These are phyloP conservation scores for Sorex fumeus DNA, from an alignment of 2,113 vertebrate species.

Conservation along the genomic window DNA sequence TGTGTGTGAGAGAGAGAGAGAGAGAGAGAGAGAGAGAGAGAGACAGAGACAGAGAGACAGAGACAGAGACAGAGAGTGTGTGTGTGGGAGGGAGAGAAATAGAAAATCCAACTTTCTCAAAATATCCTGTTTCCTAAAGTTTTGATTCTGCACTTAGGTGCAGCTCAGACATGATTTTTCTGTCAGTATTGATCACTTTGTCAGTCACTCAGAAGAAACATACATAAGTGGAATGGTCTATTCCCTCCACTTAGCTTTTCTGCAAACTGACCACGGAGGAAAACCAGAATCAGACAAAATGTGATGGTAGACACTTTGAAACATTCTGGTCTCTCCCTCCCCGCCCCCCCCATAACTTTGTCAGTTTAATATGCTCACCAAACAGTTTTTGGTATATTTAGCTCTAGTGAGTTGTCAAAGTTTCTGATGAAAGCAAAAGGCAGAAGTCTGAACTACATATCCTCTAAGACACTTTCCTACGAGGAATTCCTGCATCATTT, in stretches of 20 bases:
- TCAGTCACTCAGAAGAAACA: neutral
- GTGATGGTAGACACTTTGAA: neutral
- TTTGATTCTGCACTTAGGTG: neutral
- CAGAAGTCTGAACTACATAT: neutral
- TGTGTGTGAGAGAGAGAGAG: too few species aligned
- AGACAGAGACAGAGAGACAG: too few species aligned
- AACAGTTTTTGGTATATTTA: slow-evolving; percentile 55
- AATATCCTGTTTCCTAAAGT: neutral
- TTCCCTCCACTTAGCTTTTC: neutral
- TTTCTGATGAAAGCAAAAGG: slow-evolving; percentile 52
- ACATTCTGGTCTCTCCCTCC: slow-evolving; percentile 54
- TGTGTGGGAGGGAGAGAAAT: neutral
- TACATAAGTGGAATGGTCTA: neutral
- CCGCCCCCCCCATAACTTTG: neutral
- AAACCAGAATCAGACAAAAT: fast-evolving
- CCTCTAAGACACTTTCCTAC: slow-evolving; percentile 4
- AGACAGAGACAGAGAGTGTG: too few species aligned
- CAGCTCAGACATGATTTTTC: neutral
- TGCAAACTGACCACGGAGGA: neutral
- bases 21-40: too few species aligned
- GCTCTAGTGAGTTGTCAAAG: slow-evolving; percentile 52
- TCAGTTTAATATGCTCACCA: neutral
- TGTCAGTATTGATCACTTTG: fast-evolving
- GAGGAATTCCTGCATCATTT: neutral
- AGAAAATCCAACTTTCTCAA: slow-evolving; percentile 25